Evolutionary conservation across 2,113 vertebrate genomes (phyloP).

Genomic region (Rhinoderma darwinii): DNA sequence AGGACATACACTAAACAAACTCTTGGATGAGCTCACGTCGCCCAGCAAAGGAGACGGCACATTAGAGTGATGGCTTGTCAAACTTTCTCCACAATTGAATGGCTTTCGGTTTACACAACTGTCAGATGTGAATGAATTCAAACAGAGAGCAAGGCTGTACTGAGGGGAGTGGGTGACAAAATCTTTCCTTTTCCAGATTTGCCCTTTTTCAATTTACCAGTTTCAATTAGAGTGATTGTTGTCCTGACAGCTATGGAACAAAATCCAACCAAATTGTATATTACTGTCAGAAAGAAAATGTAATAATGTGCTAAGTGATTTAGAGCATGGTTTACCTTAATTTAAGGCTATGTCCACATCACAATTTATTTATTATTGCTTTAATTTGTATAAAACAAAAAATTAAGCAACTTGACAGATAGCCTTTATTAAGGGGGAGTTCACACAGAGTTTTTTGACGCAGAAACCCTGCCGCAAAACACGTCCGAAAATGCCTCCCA

Average conservation of each 20-base stretch:
- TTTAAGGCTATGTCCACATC: too few species aligned
- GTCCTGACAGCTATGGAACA: slow-evolving; percentile 17
- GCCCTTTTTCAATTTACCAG: not conserved
- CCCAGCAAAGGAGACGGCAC: slow-evolving; percentile 1
- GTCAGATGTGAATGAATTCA: slow-evolving; percentile 27
- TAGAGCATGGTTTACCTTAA: not conserved
- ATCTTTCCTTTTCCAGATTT: slow-evolving; percentile 27
- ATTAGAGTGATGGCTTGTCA: slow-evolving; percentile 49
- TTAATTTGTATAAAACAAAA: too few species aligned
- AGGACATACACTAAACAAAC: slow-evolving; percentile 38
- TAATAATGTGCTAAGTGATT: not conserved
- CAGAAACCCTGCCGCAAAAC: too few species aligned
- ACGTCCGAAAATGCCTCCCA: too few species aligned
- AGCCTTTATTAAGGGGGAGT: too few species aligned
- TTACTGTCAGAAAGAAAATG: not conserved
- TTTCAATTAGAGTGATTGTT: not conserved
- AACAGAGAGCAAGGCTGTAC: slow-evolving; percentile 12
- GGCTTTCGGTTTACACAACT: slow-evolving; percentile 44
- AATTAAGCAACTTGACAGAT: not conserved
- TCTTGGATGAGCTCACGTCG: slow-evolving; percentile 33
- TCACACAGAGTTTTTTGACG: too few species aligned
- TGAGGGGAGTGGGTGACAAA: slow-evolving; percentile 27
- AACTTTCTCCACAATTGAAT: slow-evolving; percentile 48
- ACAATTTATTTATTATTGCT: too few species aligned
- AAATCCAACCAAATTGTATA: not conserved